These are phyloP conservation scores for Strix uralensis DNA, from an alignment of 2,113 vertebrate species.

Conservation along the genomic window DNA sequence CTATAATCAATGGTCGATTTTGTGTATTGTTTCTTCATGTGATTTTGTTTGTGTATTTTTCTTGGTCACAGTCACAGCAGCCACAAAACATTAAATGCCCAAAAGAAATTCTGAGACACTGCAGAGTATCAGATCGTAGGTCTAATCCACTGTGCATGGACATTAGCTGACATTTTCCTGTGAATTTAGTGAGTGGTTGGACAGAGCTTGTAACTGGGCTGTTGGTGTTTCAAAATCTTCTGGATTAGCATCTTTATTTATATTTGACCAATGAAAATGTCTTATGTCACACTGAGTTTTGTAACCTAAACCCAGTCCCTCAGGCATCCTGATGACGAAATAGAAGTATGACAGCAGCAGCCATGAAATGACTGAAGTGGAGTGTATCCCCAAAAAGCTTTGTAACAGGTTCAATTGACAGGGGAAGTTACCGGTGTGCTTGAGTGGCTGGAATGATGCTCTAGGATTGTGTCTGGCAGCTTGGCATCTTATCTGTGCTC, in stretches of 20 bases:
- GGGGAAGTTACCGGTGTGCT: background rate
- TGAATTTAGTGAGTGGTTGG: background rate
- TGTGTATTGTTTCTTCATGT: background rate
- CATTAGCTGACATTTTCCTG: background rate
- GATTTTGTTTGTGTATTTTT: background rate
- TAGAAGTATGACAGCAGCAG: background rate
- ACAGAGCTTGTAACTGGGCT: background rate
- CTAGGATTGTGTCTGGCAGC: background rate
- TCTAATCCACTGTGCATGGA: background rate
- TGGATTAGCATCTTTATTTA: background rate
- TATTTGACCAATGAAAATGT: background rate
- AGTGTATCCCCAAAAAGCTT: background rate
- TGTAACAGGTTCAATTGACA: fast-evolving
- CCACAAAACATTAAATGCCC: background rate
- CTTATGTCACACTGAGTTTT: background rate
- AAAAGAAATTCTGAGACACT: background rate
- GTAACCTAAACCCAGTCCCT: background rate
- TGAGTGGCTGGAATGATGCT: background rate
- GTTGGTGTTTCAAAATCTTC: background rate
- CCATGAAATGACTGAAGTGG: fast-evolving
- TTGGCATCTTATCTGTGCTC: background rate
- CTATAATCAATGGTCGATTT: fast-evolving
- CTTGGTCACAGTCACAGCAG: background rate
- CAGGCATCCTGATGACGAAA: background rate
- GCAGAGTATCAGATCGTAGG: fast-evolving